Base-by-base conservation (phyloP, 2,888 invertebrate genomes). In the Platerodrilus igneus region DNA sequence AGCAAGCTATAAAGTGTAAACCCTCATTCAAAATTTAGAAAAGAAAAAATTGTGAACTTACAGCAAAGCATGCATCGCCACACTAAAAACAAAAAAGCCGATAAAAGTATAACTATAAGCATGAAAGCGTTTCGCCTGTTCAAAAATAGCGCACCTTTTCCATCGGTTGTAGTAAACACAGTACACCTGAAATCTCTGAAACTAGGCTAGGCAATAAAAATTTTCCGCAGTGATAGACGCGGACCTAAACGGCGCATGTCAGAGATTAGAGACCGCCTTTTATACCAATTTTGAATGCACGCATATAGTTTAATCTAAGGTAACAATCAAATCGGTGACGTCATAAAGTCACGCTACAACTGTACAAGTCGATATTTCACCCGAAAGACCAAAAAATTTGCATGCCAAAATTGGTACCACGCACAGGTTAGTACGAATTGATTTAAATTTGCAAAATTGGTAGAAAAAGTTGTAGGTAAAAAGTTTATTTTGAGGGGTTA, bases 241-340 rank as follows among this genome's bases (percentile, higher is more conserved):
- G 31, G 16, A 21, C n/a, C n/a, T 26, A 36, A 21, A 37, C 23
- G 46, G 61, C 60, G 61, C 59, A 60, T 52, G 60, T 59, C 58
- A 53, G 46, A 50, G 54, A 53, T 53, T 53, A 56, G 52, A 55
- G 50, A 54, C 57, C 58, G 56, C 59, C 60, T 51, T 40, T 36
- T 43, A 45, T 55, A 51, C 49, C 43, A 56, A 55, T 52, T 57
- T 58, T 52, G 44, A 54, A 54, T 59, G 55, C 59, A 60, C 57
- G 58, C 58, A 57, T 59, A 52, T 49, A 49, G 47, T 52, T 48
- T 56, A 61, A 62, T 61, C 60, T 61, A 55, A 52, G 52, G 52
- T 45, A 59, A 59, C 57, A 60, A 63, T 63, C 62, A 59, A 55
- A 53, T 48, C n/a, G n/a, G 45, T 62, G 60, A 63, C 62, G 62